These are phyloP conservation scores for Ruditapes philippinarum DNA, from an alignment of 1,140 invertebrate genomes.

Conservation along the genomic window DNA sequence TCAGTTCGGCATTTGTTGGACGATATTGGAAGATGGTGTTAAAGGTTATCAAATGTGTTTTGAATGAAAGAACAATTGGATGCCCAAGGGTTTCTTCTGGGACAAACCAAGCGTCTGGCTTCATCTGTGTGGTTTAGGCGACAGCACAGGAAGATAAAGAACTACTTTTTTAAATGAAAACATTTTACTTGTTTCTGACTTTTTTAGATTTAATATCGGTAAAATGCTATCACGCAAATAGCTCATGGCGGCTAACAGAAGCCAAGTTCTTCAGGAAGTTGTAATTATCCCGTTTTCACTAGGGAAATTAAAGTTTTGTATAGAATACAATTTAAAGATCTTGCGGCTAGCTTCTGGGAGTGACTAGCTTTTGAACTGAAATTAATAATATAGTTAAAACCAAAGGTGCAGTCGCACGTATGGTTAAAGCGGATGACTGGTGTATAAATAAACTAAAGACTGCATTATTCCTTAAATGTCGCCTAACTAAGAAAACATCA, in stretches of 20 bases:
- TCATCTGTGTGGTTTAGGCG: constrained; percentile 7
- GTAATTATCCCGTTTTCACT: background rate
- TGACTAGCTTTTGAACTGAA: background rate
- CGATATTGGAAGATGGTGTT: too few relatives aligned
- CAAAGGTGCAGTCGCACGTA: too few relatives aligned
- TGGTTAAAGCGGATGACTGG: too few relatives aligned
- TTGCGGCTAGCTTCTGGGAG: background rate
- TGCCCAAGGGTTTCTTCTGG: background rate
- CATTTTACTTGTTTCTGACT: background rate
- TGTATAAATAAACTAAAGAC: too few relatives aligned
- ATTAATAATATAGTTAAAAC: too few relatives aligned
- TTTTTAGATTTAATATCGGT: background rate
- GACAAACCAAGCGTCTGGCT: background rate
- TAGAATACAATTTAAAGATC: constrained; percentile 14
- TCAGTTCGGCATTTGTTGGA: too few relatives aligned
- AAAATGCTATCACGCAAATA: background rate
- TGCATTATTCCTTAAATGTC: too few relatives aligned
- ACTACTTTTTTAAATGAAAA: constrained; percentile 5
- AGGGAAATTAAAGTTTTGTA: constrained; percentile 22
- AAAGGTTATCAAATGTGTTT: constrained; percentile 28
- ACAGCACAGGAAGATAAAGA: background rate
- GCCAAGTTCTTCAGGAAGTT: background rate
- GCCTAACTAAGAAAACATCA: too few relatives aligned
- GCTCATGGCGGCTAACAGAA: background rate
- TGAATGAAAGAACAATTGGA: background rate